These are phyloP conservation scores for Marcusenius ussheri DNA, from an alignment of 2,113 vertebrate genomes.

Conservation along the genomic window DNA sequence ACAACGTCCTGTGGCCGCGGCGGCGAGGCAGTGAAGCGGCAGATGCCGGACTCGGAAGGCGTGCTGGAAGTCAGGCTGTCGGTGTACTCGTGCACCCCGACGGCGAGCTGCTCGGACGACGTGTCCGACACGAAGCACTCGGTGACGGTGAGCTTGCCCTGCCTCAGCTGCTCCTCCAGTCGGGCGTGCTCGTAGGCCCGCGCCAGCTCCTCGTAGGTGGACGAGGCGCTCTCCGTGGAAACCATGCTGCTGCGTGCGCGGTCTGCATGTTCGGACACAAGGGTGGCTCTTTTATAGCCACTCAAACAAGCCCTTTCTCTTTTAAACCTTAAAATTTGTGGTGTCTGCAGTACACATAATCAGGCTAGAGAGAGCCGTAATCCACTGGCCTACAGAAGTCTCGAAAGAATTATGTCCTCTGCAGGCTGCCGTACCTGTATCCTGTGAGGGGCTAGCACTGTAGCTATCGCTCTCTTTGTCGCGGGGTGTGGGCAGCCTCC, in stretches of 20 bases:
- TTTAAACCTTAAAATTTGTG: background rate
- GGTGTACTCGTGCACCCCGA: constrained; percentile 97
- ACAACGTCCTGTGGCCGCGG: constrained; percentile 96
- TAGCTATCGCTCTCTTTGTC: constrained; percentile 99
- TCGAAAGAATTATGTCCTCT: background rate
- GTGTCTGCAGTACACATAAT: background rate
- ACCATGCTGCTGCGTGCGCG: constrained; percentile 98
- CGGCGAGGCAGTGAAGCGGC: constrained; percentile 93
- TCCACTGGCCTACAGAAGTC: background rate
- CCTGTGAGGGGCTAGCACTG: constrained; percentile 97
- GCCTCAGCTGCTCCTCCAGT: constrained; percentile 95
- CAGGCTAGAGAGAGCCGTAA: background rate
- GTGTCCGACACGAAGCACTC: constrained; percentile 99
- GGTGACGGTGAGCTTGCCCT: constrained; percentile 98
- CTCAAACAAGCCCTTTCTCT: background rate
- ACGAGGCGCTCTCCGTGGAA: constrained; percentile 97
- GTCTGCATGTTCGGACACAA: constrained; percentile 56
- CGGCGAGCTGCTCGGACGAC: constrained; percentile 93
- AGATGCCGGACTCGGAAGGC: constrained; percentile 95
- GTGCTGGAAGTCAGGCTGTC: constrained; percentile 98
- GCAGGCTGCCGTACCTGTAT: constrained; percentile 72
- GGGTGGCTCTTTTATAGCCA: background rate
- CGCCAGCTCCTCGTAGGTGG: constrained; percentile 94
- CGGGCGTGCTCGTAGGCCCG: constrained; percentile 95
- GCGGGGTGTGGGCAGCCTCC: constrained; percentile 89